phyloP scores from a whole-genome alignment of 2,113 vertebrate species.

The Lophotis ruficrista region DNA sequence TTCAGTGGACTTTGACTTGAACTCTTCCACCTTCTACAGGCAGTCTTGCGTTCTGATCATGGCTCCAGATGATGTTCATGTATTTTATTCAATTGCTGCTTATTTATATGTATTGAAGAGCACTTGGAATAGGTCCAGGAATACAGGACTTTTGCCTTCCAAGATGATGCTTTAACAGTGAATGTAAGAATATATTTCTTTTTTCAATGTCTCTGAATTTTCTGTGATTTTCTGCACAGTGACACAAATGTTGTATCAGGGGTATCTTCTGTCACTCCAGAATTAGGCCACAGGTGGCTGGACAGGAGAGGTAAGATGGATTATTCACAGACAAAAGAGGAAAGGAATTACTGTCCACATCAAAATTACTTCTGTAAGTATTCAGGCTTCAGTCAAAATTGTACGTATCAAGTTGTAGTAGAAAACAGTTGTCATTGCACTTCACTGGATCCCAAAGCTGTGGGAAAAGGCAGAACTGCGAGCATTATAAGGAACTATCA shows the following conservation, averaged over 20 bases:
- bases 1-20: conserved; percentile 24
- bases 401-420: not conserved
- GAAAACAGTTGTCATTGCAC: not conserved
- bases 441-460: not conserved
- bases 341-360: not conserved
- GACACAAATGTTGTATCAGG: not conserved
- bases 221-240: not conserved
- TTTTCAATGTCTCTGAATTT: not conserved
- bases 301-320: not conserved
- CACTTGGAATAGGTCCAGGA: not conserved
- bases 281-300: not conserved
- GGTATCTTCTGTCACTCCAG: not conserved
- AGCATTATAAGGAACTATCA: not conserved
- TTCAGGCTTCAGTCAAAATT: not conserved
- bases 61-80: not conserved
- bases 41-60: not conserved
- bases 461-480: not conserved
- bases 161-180: not conserved
- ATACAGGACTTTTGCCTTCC: not conserved
- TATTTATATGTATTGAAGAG: not conserved
- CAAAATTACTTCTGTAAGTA: not conserved
- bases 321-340: not conserved
- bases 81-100: not conserved
- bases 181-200: not conserved
- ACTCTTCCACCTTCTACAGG: not conserved